These are phyloP conservation scores for Geophilus truncorum DNA, from an alignment of 2,888 invertebrate genomes.

Conservation along the genomic window DNA sequence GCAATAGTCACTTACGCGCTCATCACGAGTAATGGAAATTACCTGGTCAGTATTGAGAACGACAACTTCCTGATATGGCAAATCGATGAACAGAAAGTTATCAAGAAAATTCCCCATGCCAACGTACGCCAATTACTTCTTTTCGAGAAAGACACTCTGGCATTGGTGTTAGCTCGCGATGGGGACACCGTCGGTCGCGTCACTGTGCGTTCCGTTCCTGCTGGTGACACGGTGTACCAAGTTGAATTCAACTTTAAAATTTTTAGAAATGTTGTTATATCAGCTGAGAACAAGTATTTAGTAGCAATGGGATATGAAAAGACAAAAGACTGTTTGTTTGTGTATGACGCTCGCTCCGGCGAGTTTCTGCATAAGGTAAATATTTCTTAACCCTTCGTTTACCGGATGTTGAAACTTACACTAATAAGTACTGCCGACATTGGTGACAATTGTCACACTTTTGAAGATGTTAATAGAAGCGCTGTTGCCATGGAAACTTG, in stretches of 20 bases:
- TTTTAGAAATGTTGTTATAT: conserved; percentile 72
- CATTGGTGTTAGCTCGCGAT: conserved; percentile 68
- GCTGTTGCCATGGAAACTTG: no score
- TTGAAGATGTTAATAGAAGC: no score
- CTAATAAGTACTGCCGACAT: no score
- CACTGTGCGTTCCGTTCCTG: conserved; percentile 50
- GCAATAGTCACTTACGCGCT: conserved; percentile 91
- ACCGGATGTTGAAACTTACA: no score
- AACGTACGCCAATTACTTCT: conserved; percentile 70
- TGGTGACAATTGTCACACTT: no score
- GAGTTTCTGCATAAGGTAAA: conserved; percentile 49
- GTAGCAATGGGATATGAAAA: conserved; percentile 77
- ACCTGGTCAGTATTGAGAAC: conserved; percentile 85
- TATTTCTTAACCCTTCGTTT: no score
- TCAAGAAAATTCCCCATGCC: conserved; percentile 69
- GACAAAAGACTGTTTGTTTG: conserved; percentile 72
- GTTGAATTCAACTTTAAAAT: conserved; percentile 75
- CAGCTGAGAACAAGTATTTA: conserved; percentile 72
- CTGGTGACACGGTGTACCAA: conserved; percentile 70
- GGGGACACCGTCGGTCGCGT: conserved; percentile 35
- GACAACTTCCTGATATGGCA: conserved; percentile 89
- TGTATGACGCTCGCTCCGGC: conserved; percentile 77
- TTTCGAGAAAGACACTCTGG: conserved; percentile 67
- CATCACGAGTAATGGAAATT: conserved; percentile 77
- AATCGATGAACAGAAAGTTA: conserved; percentile 58